phyloP scores from a whole-genome alignment of 2,888 invertebrate species.

The Phalera bucephala region DNA sequence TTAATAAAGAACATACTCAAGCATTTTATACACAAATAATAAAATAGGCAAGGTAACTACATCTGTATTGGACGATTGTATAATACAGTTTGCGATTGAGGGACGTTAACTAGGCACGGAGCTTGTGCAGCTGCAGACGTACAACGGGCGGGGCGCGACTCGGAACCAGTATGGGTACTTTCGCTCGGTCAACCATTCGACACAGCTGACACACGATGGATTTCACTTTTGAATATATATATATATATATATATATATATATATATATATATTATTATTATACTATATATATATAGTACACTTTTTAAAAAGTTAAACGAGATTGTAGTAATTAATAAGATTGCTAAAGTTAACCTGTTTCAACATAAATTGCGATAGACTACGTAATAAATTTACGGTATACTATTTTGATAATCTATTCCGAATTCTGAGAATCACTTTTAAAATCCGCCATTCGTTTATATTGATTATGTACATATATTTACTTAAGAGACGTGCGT shows the following conservation, averaged over 20 bases:
- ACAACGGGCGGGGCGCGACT: conserved; percentile 39
- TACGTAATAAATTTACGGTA: conserved; percentile 7
- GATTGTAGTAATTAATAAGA: not conserved
- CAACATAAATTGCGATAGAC: conserved; percentile 1
- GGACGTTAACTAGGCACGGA: conserved; percentile 23
- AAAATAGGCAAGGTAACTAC: no score
- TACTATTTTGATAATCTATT: conserved; percentile 4
- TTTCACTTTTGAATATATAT: conserved; percentile 70
- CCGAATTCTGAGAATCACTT: conserved; percentile 1
- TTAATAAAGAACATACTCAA: no score
- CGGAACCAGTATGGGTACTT: conserved; percentile 76
- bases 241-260: conserved; percentile 28
- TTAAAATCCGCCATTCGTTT: conserved; percentile 2
- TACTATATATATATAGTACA: conserved; percentile 10
- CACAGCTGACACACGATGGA: conserved; percentile 57
- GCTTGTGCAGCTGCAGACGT: conserved; percentile 34
- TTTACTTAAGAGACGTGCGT: conserved; percentile 19
- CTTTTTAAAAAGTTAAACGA: conserved; percentile 1
- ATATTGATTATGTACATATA: conserved; percentile 21
- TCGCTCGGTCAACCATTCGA: conserved; percentile 66
- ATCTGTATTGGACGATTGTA: no score
- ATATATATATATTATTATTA: conserved; percentile 10
- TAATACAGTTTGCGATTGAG: conserved; percentile 30
- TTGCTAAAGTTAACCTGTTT: not conserved
- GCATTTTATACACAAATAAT: no score